Base-by-base conservation (phyloP, 2,888 invertebrate genomes). In the Archips crataeganus region DNA sequence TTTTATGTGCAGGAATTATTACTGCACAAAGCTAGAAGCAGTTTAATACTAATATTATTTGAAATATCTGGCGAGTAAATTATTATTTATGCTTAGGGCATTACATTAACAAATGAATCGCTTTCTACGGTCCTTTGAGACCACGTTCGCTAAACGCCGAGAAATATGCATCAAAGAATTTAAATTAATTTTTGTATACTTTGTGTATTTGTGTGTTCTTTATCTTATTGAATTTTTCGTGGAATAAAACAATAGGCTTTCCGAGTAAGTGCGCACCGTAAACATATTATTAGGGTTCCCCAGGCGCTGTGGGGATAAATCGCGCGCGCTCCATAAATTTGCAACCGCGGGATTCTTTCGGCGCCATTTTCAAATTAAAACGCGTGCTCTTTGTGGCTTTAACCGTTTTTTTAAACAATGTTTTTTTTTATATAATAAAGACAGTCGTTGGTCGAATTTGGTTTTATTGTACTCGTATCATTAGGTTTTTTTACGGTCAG, bases 241-340 rank as follows among this genome's bases (percentile, higher is more conserved):
- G 4, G 6, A 57, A 57, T 23, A 54, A 42, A 71, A 67, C 45
- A 71, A 67, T 39, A 45, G 15, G 15, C n/a, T 71, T 70, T 70
- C 61, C 66, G 64, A 70, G 54, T 49, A 62, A 75, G 67, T 75
- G 65, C 74, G 54, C 61, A 59, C 57, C 39, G 47, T 66, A 59
- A 69, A 69, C 63, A 70, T 70, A 61, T 71, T 67, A 71, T 59
- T 23, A 61, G 69, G 74, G 66, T 54, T 34, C 71, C 49, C 23
- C 13, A 57, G 57, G 59, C 63, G 45, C 68, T 42, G 54, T 65
- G 49, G 76, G 76, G 72, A 80, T 80, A 79, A 81, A 80, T 81
- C 77, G 80, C 75, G 67, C 59, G 57, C 60, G 68, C 63, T 73
- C 77, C 74, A 79, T 81, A 81, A 81, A 81, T 81, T 79, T 67